Evolutionary conservation across 2,113 vertebrate species (phyloP).

Genomic region (Scatophagus argus): DNA sequence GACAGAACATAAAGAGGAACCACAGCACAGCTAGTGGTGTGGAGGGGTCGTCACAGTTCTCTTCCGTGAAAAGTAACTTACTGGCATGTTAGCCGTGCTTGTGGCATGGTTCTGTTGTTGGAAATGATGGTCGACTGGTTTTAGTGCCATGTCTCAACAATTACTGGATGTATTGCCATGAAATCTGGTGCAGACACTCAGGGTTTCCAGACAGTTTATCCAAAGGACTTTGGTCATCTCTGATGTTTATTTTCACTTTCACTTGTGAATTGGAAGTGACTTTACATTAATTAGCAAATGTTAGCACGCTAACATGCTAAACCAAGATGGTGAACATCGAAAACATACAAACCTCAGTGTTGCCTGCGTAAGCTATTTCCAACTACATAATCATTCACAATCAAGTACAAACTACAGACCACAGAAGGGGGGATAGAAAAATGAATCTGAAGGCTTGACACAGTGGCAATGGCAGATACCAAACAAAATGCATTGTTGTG

Average conservation of each 20-base stretch:
- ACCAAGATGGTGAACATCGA: neutral
- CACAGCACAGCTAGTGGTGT: neutral
- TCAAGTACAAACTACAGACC: neutral
- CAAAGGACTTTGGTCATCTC: neutral
- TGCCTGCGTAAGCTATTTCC: no score
- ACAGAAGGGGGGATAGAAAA: neutral
- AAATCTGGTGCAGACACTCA: neutral
- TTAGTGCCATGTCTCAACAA: neutral
- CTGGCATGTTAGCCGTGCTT: neutral
- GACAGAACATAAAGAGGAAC: no score
- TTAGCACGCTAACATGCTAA: neutral
- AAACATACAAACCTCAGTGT: no score
- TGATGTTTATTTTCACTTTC: neutral
- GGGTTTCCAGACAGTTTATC: neutral
- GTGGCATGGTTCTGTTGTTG: neutral
- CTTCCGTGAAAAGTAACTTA: no score
- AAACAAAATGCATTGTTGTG: conserved; percentile 18
- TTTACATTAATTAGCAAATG: neutral
- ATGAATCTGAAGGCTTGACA: neutral
- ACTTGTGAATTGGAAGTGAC: no score
- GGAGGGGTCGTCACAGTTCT: no score
- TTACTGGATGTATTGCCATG: neutral
- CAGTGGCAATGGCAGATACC: neutral
- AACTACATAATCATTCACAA: no score
- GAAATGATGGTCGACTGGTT: neutral